Conservation (phyloP, 2,113 vertebrate genomes). For the Chloebia gouldiae region DNA sequence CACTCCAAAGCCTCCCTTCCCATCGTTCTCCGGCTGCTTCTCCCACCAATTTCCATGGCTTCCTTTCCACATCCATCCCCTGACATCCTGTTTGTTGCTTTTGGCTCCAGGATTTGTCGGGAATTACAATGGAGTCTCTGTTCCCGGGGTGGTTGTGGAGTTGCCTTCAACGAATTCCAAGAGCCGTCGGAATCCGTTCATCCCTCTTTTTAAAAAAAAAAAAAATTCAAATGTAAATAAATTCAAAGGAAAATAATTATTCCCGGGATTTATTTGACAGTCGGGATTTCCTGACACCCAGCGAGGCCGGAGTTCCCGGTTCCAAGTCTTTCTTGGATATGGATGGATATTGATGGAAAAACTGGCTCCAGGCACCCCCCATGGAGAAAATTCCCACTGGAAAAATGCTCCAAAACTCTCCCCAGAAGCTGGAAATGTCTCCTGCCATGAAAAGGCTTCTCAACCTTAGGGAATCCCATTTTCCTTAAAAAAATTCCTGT, state of each 20-base stretch:
- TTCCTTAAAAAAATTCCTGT: not conserved
- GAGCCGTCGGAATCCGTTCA: not conserved
- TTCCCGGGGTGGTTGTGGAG: not conserved
- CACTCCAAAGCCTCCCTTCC: not conserved
- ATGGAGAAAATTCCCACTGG: not conserved
- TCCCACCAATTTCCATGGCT: conserved; percentile 4
- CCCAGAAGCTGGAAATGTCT: not conserved
- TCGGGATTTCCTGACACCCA: not conserved
- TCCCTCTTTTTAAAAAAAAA: not conserved
- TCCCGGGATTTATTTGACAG: not conserved
- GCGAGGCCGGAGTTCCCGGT: not conserved
- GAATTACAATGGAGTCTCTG: conserved; percentile 5
- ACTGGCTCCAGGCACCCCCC: not conserved
- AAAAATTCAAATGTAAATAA: not conserved
- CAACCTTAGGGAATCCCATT: not conserved
- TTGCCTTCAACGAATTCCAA: conserved; percentile 23
- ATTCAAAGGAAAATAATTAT: conserved; percentile 22
- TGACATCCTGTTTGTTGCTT: conserved; percentile 47
- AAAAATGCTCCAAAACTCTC: not conserved
- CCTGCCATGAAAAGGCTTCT: not conserved
- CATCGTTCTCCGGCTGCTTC: not conserved
- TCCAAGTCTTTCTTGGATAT: not conserved
- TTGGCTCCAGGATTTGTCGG: conserved; percentile 23
- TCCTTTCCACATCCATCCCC: conserved; percentile 48
- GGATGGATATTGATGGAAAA: not conserved